Evolutionary conservation across 2,113 vertebrate genomes (phyloP), one percentile per base, ranked within the genome.

Genomic region (Takifugu bimaculatus): DNA sequence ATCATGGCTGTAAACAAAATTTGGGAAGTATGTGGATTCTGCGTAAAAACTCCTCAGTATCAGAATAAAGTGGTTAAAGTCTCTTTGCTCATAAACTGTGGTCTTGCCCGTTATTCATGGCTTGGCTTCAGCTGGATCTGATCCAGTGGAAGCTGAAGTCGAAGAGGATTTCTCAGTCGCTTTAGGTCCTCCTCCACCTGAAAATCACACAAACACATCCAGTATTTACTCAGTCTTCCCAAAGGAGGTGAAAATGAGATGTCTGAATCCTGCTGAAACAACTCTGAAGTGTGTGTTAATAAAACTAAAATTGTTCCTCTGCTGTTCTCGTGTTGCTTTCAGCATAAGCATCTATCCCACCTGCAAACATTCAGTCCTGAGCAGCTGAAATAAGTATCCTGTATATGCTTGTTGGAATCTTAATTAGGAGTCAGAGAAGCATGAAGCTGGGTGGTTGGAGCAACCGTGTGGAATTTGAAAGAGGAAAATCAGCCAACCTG

Each of bases 121-220:
- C 59, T 50, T 54, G 44, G 47, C 44, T 77, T 86, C 5, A 84
- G 67, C 26, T 6, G 74, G 44, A 94, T 86, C 61, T 93, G 90
- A 67, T 94, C 87, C 26, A 93, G 65, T 4, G 93, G 93, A 13
- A 93, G 85, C 60, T 68, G 89, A 58, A 93, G 85, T 13, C 69
- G 83, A 54, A 93, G 91, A 39, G 93, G 88, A 3, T 88, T 88
- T 49, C 88, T 92, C 68, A 96, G 81, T 3, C 85, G 90, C 57
- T 68, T 89, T 69, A 98, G 81, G 56, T 94, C 92, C 35, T 93
- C 91, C 78, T 94, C 91, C 51, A 92, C 90, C 96, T 99, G 81
- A 57, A 2, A 9, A 50, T 3, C 7, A 27, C 27, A 66, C 1
- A 35, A 4, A 54, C 4, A 32, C 26, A 52, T 49, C 42, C 27